phyloP scores from a whole-genome alignment of 1,140 invertebrate genomes.

The Kradibia gibbosae region DNA sequence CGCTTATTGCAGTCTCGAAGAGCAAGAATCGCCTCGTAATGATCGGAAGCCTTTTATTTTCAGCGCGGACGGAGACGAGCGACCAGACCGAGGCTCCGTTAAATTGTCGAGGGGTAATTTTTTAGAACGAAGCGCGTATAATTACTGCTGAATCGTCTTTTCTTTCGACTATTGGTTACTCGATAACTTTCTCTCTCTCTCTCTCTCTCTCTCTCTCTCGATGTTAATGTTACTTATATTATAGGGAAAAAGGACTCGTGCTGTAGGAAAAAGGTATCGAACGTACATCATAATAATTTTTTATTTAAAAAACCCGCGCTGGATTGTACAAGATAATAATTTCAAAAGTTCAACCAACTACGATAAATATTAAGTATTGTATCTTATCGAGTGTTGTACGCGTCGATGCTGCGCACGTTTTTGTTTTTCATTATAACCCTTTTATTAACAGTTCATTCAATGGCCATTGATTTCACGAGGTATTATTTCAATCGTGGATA shows the following conservation, averaged over 20 bases:
- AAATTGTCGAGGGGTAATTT: background rate
- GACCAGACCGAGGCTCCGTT: background rate
- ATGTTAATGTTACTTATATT: background rate
- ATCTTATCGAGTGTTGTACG: too few species aligned
- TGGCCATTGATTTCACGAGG: too few species aligned
- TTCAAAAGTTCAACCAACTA: too few species aligned
- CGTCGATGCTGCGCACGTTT: too few species aligned
- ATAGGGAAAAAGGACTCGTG: background rate
- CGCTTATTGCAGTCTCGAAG: constrained; percentile 26
- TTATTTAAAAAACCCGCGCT: background rate
- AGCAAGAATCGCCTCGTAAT: background rate
- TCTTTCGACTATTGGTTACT: background rate
- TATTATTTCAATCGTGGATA: too few species aligned
- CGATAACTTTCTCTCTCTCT: background rate
- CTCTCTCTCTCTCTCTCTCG: background rate
- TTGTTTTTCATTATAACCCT: too few species aligned
- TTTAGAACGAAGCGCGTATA: background rate
- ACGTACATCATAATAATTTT: background rate
- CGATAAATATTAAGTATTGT: too few species aligned
- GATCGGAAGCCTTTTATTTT: constrained; percentile 1
- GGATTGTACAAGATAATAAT: too few species aligned
- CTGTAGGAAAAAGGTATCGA: background rate
- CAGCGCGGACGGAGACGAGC: background rate
- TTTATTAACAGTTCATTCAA: too few species aligned
- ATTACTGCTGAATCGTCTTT: background rate